Base-by-base conservation (phyloP, 1,140 invertebrate genomes). In the Brachystomella parvula region DNA sequence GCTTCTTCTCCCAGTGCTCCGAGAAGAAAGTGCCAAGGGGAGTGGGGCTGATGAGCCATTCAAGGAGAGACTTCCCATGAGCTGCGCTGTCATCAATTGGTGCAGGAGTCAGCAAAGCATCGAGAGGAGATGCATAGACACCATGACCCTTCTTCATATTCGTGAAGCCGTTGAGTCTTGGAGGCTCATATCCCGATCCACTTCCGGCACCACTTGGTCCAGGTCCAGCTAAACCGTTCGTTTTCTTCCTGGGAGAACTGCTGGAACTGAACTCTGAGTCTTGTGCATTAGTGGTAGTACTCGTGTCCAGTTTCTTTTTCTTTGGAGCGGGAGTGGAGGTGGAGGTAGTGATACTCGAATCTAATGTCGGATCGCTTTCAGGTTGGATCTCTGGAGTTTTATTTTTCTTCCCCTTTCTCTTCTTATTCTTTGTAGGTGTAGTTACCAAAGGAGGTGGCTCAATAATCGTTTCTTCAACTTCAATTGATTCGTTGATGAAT, bases 1-100 rank as follows among this genome's bases (percentile, higher is more conserved):
- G 88, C 67, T 83, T 84, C 63, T 86, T 86, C 78, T 96, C 92
- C 92, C 92, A 96, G 73, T 81, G 80, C 2, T 79, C 74, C 2
- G 79, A 78, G 63, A 90, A 85, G 75, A 92, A 92, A 24, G 83
- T 76, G 3, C 83, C 78, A 17, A 80, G 68, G 21, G 78, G 75
- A 2, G 87, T 79, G 15, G 89, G 89, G 75, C 84, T 78, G 29
- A 91, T 82, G 31, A 92, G 73, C 84, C 86, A 89, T 68, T 83
- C 78, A 71, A 91, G 86, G 24, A 87, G 73, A 65, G 82, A 81
- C 30, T 79, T 76, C 12, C 84, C 86, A 71, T 85, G 62, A 2
- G 47, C 56, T 30, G 65, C 9, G 60, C 68, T 72, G 39, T 70
- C 62, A n/a, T 59, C 47, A 53, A 67, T 35, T 26, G 32, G 31